Conservation (phyloP, 2,113 vertebrate genomes). For the Cranoglanis bouderius region DNA sequence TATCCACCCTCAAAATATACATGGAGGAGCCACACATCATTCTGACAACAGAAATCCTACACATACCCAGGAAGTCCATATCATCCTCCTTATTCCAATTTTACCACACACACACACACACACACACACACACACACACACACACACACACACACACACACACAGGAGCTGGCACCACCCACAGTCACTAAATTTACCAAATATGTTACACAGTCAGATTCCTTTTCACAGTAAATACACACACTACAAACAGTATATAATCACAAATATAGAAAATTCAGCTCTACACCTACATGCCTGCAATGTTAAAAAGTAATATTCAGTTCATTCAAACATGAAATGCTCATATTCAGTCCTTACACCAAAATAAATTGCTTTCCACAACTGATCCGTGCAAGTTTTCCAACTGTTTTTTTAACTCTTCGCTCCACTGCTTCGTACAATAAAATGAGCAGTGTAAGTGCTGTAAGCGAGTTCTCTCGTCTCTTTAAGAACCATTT, state of each 20-base stretch:
- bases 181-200: constrained; percentile 2
- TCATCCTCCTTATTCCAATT: background rate
- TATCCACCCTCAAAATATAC: background rate
- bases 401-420: background rate
- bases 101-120: background rate
- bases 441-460: constrained; percentile 15
- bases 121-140: background rate
- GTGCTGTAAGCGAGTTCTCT: constrained; percentile 28
- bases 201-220: background rate
- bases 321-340: background rate
- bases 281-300: background rate
- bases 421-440: background rate
- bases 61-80: background rate
- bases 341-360: background rate
- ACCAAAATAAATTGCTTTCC: background rate
- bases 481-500: constrained; percentile 49
- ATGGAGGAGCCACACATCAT: background rate
- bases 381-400: constrained; percentile 1
- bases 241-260: background rate
- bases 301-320: background rate
- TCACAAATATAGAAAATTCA: background rate
- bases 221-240: background rate
- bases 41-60: background rate
- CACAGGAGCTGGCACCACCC: background rate
- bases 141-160: background rate